Evolutionary conservation across 1,140 invertebrate species (phyloP).

Genomic region (Epicauta chinensis): DNA sequence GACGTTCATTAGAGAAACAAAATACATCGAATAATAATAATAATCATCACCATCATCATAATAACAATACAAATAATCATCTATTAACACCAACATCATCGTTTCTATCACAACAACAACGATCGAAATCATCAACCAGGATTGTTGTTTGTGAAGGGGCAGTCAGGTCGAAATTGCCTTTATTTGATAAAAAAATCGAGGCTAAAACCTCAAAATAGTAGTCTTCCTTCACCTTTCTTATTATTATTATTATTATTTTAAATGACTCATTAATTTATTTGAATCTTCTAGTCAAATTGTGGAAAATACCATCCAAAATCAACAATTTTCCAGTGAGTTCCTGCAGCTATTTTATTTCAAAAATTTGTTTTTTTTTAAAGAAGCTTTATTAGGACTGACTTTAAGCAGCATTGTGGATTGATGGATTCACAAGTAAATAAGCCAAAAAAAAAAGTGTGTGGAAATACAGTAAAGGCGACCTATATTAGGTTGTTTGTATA

Average conservation of each 20-base stretch:
- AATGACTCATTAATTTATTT: conserved; percentile 6
- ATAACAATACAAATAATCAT: too few relatives aligned
- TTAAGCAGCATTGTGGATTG: too few relatives aligned
- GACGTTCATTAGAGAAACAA: conserved; percentile 35
- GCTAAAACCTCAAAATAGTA: too few relatives aligned
- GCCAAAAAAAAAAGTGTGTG: neutral
- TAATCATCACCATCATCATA: too few relatives aligned
- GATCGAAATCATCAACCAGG: conserved; percentile 44
- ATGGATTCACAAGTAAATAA: neutral
- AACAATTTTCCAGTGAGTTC: too few relatives aligned
- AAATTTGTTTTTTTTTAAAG: too few relatives aligned
- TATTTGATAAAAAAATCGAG: conserved; percentile 69
- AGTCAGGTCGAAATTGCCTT: conserved; percentile 72
- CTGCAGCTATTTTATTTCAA: too few relatives aligned
- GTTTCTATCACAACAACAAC: conserved; percentile 34
- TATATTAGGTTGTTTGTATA: conserved; percentile 4
- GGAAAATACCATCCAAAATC: too few relatives aligned
- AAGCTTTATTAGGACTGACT: too few relatives aligned
- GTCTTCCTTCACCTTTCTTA: conserved; percentile 1
- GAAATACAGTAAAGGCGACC: neutral
- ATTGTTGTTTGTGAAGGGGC: conserved; percentile 72
- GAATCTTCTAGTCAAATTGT: conserved; percentile 26
- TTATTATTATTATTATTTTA: neutral
- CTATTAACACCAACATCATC: neutral
- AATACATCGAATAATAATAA: conserved; percentile 19